Evolutionary conservation across 37 sponge, comb jelly and placozoan species (phyloP).

Genomic region (Ephydatia muelleri): DNA sequence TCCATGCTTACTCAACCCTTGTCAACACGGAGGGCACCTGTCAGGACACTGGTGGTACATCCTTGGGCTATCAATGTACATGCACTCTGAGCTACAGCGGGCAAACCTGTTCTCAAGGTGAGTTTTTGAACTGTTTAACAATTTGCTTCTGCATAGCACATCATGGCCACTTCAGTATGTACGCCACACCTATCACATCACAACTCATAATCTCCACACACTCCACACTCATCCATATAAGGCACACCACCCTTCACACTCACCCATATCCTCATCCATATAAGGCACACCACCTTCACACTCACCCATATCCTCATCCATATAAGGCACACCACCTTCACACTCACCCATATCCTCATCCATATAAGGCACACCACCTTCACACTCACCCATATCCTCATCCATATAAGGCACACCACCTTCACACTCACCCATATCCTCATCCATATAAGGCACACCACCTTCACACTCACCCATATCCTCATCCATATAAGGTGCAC

Average conservation of each 20-base stretch:
- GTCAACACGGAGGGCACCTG: conserved; percentile 18
- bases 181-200: too few species aligned
- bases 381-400: too few species aligned
- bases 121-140: background rate
- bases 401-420: too few species aligned
- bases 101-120: conserved; percentile 35
- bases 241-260: background rate
- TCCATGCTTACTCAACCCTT: background rate
- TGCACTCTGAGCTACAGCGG: conserved; percentile 20
- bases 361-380: too few species aligned
- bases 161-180: too few species aligned
- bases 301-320: background rate
- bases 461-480: too few species aligned
- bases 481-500: too few species aligned
- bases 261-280: background rate
- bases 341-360: too few species aligned
- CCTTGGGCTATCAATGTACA: conserved; percentile 15
- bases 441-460: background rate
- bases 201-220: too few species aligned
- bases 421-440: background rate
- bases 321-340: too few species aligned
- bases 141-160: background rate
- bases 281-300: background rate
- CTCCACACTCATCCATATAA: background rate
- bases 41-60: background rate